Evolutionary conservation across 2,888 invertebrate species (phyloP), one percentile per base, ranked within the genome.

Genomic region (Tetanocera ferruginea): DNA sequence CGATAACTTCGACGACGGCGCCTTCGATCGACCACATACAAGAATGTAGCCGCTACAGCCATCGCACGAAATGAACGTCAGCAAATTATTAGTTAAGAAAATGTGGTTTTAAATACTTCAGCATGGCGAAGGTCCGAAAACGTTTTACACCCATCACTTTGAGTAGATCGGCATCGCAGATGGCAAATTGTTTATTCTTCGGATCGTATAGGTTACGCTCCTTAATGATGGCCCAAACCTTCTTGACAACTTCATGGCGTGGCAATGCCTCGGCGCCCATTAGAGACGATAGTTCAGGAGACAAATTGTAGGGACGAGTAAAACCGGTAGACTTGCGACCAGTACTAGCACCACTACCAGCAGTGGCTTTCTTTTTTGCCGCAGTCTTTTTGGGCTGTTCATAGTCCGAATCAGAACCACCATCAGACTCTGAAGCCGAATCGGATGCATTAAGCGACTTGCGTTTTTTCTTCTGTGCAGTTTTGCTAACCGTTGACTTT

Each of bases 81-180:
- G 11, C 43, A 43, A 43, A 14, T 43, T 3, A n/a, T 80, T 88
- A 88, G 71, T 88, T 86, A 64, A 88, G 84, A 84, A 98, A 97
- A 91, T 98, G 98, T 81, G 94, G 94, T 90, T 97, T 97, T 84
- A 98, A 92, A 90, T 96, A 96, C 90, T 98, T 98, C 95, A 98
- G 96, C 98, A 98, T 98, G 81, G 97, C 98, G 86, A 98, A 98
- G 76, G 96, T 96, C 84, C 96, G 94, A 92, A 98, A 97, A 51
- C 97, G 94, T 88, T 97, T 97, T 2, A 95, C 94, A 55, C 97
- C 97, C 88, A 98, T 96, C 55, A 98, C 95, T 90, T 95, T 96
- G 89, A 94, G 91, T 57, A 98, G 91, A 74, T 97, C 95, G 75
- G 96, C 96, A 88, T 98, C 97, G 90, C 98, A 98, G 85, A 98